Conservation (phyloP, 2,888 invertebrate genomes). For the Epicampocera succincta region DNA sequence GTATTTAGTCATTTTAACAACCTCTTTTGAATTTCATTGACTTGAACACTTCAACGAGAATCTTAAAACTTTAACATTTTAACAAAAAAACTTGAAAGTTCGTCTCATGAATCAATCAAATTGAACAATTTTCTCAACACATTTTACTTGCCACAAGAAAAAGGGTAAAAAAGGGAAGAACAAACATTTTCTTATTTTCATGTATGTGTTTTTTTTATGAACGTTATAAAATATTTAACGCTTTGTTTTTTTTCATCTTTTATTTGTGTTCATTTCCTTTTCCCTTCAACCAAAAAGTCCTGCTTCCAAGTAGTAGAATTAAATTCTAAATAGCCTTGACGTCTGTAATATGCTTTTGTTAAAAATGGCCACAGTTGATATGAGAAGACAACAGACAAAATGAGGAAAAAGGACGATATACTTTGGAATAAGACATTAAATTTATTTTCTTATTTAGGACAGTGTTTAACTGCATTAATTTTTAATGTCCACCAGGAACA, state of each 20-base stretch:
- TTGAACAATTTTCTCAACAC: slow-evolving; percentile 4
- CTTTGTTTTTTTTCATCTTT: not conserved
- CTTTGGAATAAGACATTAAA: slow-evolving; percentile 42
- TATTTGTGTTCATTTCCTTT: not conserved
- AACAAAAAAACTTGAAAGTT: slow-evolving; percentile 26
- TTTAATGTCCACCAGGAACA: slow-evolving; percentile 1
- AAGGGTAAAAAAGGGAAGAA: not conserved
- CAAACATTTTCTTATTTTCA: not conserved
- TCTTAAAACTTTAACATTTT: not conserved
- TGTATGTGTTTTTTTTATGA: slow-evolving; percentile 9
- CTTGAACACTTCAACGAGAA: too few relatives aligned
- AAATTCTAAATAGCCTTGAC: slow-evolving; percentile 45
- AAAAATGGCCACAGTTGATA: slow-evolving; percentile 17
- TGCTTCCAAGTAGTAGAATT: slow-evolving; percentile 22
- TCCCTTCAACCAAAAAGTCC: not conserved
- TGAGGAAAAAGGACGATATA: slow-evolving; percentile 6
- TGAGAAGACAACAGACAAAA: slow-evolving; percentile 5
- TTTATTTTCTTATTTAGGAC: slow-evolving; percentile 2
- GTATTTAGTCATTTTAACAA: too few relatives aligned
- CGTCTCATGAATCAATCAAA: slow-evolving; percentile 36
- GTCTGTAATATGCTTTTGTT: slow-evolving; percentile 41
- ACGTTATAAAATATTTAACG: slow-evolving; percentile 29
- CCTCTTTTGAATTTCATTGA: too few relatives aligned
- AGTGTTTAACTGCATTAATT: slow-evolving; percentile 17
- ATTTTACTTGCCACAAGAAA: not conserved